Conservation (phyloP, 37 sponge, comb jelly and placozoan genomes). For the Axinella damicornis region DNA sequence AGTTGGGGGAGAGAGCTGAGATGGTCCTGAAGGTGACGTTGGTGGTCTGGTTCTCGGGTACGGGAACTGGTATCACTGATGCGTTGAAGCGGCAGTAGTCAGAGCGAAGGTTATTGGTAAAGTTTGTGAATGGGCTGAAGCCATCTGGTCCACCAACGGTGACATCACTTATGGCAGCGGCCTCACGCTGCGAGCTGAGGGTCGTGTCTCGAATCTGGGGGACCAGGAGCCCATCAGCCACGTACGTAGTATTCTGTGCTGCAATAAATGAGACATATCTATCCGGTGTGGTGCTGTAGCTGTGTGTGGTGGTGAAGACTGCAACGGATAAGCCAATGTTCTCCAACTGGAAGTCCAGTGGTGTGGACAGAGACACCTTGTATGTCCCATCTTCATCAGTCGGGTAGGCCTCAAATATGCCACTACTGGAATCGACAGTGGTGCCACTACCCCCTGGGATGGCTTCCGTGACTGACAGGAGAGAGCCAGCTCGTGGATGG, state of each 20-base stretch:
- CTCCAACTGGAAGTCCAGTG: not conserved
- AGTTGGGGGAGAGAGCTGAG: not conserved
- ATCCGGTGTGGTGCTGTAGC: not conserved
- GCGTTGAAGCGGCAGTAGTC: conserved; percentile 67
- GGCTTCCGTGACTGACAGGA: not conserved
- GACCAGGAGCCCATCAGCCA: conserved; percentile 2
- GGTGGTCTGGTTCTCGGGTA: conserved; percentile 18
- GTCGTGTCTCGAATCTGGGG: not conserved
- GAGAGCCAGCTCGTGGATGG: conserved; percentile 14
- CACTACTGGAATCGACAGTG: not conserved
- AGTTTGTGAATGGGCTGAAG: conserved; percentile 36
- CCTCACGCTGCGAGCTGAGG: not conserved
- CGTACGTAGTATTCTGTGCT: not conserved
- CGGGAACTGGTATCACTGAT: not conserved
- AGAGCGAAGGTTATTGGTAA: conserved; percentile 46
- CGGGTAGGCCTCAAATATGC: conserved; percentile 8
- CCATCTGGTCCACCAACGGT: conserved; percentile 24
- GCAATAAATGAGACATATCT: conserved; percentile 10
- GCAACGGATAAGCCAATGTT: conserved; percentile 42
- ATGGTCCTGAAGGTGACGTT: not conserved
- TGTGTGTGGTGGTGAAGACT: conserved; percentile 24
- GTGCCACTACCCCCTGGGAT: not conserved
- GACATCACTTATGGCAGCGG: not conserved
- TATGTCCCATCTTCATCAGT: not conserved
- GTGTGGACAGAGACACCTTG: conserved; percentile 22